Evolutionary conservation across 92 coral and sea anemone genomes (phyloP).

Genomic region (Paragorgia papillata): DNA sequence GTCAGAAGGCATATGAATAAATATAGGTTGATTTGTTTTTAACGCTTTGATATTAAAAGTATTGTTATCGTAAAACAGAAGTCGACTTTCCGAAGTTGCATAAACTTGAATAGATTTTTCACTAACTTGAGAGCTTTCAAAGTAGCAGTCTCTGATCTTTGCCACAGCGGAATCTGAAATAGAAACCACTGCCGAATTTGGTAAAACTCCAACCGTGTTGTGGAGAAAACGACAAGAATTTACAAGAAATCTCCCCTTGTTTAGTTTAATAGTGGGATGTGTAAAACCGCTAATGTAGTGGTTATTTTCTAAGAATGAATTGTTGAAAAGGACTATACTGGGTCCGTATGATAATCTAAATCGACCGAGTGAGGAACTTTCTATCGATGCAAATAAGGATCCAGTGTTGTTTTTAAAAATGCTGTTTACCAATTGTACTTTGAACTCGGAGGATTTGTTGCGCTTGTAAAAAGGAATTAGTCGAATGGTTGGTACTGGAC

Average conservation of each 20-base stretch:
- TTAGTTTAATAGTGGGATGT: no score
- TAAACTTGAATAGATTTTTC: constrained; percentile 12
- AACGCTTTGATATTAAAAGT: neutral
- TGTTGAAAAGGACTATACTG: neutral
- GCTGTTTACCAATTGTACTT: constrained; percentile 7
- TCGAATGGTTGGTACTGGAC: neutral
- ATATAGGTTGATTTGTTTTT: neutral
- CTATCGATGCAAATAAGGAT: neutral
- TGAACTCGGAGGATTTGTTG: neutral
- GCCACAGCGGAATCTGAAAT: neutral
- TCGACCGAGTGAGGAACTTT: no score
- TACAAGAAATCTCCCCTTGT: no score
- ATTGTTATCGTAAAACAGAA: neutral
- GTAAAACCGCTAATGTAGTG: no score
- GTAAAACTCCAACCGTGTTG: no score
- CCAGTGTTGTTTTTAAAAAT: constrained; percentile 2
- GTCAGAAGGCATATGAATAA: neutral
- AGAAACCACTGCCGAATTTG: neutral
- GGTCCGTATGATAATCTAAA: neutral
- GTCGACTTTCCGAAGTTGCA: neutral
- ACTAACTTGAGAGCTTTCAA: neutral
- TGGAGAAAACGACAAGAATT: no score
- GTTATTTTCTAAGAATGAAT: no score
- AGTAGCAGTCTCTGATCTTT: neutral
- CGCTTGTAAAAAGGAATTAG: neutral